These are phyloP conservation scores for Ernsta delagoae DNA, from an alignment of 2,888 invertebrate species.

Conservation along the genomic window DNA sequence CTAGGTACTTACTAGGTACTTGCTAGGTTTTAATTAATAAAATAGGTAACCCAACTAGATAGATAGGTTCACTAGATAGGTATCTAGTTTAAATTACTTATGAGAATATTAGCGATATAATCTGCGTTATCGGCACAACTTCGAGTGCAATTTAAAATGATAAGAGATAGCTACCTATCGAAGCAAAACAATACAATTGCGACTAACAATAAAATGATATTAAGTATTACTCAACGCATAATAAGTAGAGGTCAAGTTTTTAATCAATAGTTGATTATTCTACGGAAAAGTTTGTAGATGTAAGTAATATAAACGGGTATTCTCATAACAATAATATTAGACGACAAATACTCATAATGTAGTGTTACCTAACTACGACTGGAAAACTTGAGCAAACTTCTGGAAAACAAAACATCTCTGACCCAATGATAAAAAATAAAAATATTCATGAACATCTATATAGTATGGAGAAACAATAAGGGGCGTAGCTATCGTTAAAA, in stretches of 20 bases:
- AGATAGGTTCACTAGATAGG: no score
- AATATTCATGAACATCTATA: no score
- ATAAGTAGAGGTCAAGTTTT: slow-evolving; percentile 26
- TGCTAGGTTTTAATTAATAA: no score
- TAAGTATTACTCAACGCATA: slow-evolving; percentile 4
- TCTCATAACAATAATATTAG: background rate
- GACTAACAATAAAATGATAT: background rate
- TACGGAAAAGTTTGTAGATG: slow-evolving; percentile 13
- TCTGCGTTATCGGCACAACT: no score
- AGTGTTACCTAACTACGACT: background rate
- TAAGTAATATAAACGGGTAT: background rate
- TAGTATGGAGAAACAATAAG: no score
- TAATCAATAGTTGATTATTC: slow-evolving; percentile 20
- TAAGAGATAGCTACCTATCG: background rate
- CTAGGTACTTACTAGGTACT: no score
- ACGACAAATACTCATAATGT: background rate
- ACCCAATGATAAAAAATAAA: no score
- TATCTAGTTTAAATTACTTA: no score
- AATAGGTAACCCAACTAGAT: no score
- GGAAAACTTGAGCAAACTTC: background rate
- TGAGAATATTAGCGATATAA: no score
- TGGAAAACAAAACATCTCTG: background rate
- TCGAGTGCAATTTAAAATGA: background rate
- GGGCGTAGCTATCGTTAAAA: no score
- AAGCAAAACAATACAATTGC: background rate